Conservation (phyloP, 2,113 vertebrate genomes). For the Dryoscopus gambensis region DNA sequence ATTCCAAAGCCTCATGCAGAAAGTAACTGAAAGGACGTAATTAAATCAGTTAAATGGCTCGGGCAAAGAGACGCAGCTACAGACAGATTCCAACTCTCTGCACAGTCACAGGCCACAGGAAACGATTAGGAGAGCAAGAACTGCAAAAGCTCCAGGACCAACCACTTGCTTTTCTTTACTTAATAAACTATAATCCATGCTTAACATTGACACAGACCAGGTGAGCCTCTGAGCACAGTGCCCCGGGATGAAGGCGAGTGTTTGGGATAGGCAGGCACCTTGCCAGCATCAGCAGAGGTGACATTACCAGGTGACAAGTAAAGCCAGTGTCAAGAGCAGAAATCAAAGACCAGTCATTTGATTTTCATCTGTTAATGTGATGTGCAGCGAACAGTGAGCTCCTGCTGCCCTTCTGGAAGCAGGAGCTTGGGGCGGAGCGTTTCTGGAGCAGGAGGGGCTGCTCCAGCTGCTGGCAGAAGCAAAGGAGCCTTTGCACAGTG, state of each 20-base stretch:
- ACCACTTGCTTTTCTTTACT: not conserved
- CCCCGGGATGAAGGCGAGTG: fast-evolving
- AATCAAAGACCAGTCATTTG: not conserved
- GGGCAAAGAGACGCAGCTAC: not conserved
- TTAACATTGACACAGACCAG: not conserved
- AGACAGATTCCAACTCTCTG: not conserved
- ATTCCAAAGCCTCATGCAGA: not conserved
- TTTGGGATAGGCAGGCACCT: not conserved
- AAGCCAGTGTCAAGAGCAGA: not conserved
- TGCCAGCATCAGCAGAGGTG: not conserved
- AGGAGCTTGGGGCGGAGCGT: not conserved
- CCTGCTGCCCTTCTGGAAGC: not conserved
- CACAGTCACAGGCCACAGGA: not conserved
- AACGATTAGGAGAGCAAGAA: not conserved
- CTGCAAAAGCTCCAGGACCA: not conserved
- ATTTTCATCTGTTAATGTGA: not conserved
- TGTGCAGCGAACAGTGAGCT: fast-evolving
- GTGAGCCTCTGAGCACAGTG: not conserved
- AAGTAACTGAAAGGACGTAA: conserved; percentile 16
- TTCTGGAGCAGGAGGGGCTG: not conserved
- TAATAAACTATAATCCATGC: not conserved
- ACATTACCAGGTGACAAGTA: not conserved
- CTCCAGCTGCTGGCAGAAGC: not conserved
- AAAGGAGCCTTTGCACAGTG: not conserved
- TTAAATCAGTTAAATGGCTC: conserved; percentile 31